Evolutionary conservation across 2,797 vertebrate species (phyloP), one percentile per base, ranked within the genome.

Genomic region (Champsocephalus esox): DNA sequence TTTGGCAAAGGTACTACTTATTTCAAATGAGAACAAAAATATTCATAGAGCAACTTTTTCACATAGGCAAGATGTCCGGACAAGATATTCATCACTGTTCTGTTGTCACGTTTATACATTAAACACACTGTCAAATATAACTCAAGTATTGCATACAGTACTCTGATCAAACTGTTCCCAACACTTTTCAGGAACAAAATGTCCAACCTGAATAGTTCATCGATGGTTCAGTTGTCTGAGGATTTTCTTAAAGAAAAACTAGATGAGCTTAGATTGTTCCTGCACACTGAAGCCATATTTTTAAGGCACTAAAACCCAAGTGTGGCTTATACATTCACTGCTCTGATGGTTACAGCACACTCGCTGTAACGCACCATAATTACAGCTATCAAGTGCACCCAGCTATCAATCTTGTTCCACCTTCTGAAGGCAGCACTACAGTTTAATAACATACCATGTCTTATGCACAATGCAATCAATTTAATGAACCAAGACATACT

Each of bases 221-320:
- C 8, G 58, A 52, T 59, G 13, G 16, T 24, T 54, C 8, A 11
- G 17, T n/a, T 34, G 10, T 57, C 11, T 24, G 5, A 50, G 21
- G 10, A 46, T 13, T 3, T 7, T 1, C 41, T 52, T 28, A 10
- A 55, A 65, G 24, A 50, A 1, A 34, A 24, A 21, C 34, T 44
- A 12, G 17, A 48, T 38, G 8, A 61, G 44, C 13, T 16, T 57
- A 1, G 14, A 9, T 14, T 48, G 16, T 43, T 45, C 21, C 17
- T 66, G 41, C 48, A 50, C 10, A 10, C 5, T 19, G 11, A 66
- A 13, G 44, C 17, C n/a, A 19, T 13, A 14, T 14, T 9, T 70
- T 46, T n/a, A n/a, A 64, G 21, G 13, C 1, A 4, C 12, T 59
- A 6, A 58, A 68, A 43, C 49, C 28, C n/a, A 67, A 68, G 65